Base-by-base conservation (phyloP, 2,888 invertebrate genomes). In the Drosophila paracracens region DNA sequence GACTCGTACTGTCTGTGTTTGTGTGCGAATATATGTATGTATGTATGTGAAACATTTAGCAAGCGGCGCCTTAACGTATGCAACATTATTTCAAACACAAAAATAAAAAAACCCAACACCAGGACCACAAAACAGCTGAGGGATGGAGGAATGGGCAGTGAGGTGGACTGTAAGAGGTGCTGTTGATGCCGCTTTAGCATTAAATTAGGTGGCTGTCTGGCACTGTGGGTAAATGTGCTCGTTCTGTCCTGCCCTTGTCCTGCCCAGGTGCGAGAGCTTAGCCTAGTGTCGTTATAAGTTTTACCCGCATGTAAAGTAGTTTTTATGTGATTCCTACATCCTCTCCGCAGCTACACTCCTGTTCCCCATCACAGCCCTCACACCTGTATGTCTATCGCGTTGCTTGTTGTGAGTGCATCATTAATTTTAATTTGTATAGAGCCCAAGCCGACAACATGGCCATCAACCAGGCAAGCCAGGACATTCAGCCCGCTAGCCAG, bases 341-440 rank as follows among this genome's bases (percentile, higher is more conserved):
- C 25, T 1, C 38, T 21, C 57, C 21, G 11, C 11, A 7, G 36
- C 2, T 13, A 16, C 3, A 7, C 46, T 11, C 43, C 2, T 43
- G 11, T 11, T 1, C 1, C 31, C 4, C 40, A 4, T 25, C 13
- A 13, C 18, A 46, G 4, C 21, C 10, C 31, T 31, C 43, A 25
- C 62, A 46, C 46, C 25, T 51, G 46, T 64, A 61, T 76, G 57
- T 74, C 48, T 74, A 35, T 69, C 57, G 58, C 38, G 25, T 71
- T 79, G 76, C 79, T 74, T 75, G 76, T 76, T 81, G 85, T 80
- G 89, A 87, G 89, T 88, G 89, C 88, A 89, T 89, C 89, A 89
- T 87, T 87, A 87, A 87, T 87, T 87, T 87, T 87, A 89, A 89
- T 87, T 87, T 89, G 81, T 87, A 85, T 89, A 75, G 83, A 75